Evolutionary conservation across 2,888 invertebrate genomes (phyloP), one percentile per base, ranked within the genome.

Genomic region (Monopis laevigella): DNA sequence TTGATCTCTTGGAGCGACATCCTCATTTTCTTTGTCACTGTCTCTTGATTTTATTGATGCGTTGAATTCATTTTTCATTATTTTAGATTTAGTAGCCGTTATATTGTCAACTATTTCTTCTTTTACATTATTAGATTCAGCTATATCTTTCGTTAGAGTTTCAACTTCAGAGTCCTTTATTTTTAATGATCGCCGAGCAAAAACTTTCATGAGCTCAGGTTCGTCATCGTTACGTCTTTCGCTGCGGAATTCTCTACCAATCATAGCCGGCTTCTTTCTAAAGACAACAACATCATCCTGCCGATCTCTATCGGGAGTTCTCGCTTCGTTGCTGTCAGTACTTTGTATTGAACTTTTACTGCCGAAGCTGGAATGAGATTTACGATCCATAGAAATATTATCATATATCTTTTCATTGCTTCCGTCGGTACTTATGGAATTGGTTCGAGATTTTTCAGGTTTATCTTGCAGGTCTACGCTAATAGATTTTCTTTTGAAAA

Each of bases 181-280:
- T 68, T 92, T 92, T 0, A 92, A 69, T n/a, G 91, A 92, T 43
- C 91, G 72, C 30, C 92, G 74, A 0, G 91, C 91, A 58, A 92
- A 92, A 1, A 92, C 92, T 67, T 91, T 91, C 86, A 91, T 87
- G 6, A 91, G 60, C 64, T 91, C 91, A 0, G 91, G 90, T 59
- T 90, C 89, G 24, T 88, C 87, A 43, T 90, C 85, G 40, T 86
- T 88, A 42, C 84, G 82, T 51, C 74, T 82, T 39, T 59, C 69
- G 30, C 70, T 70, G 43, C 68, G 71, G 43, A 65, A 54, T 48
- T 78, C 77, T 52, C 63, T 70, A 7, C 67, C 57, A n/a, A 62
- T 41, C 2, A 80, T 63, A 2, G 82, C 56, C 1, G 84, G 82
- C 53, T 86, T 86, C 51, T 82, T 82, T 8, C 87, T 68, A 44